Percentiles rank a stretch among this genome's conserved stretches.
Conservation (phyloP, 2,888 invertebrate species). For the Xiphydria camelus region DNA sequence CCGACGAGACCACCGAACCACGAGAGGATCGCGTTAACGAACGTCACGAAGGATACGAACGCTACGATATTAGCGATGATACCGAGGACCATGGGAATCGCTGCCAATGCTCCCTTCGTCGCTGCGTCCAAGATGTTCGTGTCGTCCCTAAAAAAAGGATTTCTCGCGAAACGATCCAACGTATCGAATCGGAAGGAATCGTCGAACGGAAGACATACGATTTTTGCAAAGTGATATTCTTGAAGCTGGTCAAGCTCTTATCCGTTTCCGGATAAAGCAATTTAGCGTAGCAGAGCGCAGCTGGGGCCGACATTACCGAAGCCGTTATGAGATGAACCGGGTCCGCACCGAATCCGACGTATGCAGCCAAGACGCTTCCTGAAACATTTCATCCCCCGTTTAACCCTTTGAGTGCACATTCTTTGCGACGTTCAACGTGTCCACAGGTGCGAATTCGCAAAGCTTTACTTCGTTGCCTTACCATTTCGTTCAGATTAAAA, state of each 20-base stretch:
- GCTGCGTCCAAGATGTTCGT: slow-evolving; percentile 89
- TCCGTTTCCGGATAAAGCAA: slow-evolving; percentile 91
- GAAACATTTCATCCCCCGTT: too few species aligned
- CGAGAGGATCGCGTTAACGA: slow-evolving; percentile 77
- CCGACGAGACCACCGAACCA: slow-evolving; percentile 85
- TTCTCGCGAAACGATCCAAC: too few species aligned
- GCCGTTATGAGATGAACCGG: slow-evolving; percentile 89
- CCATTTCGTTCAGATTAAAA: too few species aligned
- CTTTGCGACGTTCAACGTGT: neutral
- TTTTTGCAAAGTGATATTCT: slow-evolving; percentile 73
- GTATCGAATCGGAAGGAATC: too few species aligned
- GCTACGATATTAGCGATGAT: slow-evolving; percentile 92
- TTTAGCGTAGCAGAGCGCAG: slow-evolving; percentile 87
- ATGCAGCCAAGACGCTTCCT: slow-evolving; percentile 89
- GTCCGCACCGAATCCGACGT: slow-evolving; percentile 86
- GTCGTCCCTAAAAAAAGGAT: slow-evolving; percentile 67
- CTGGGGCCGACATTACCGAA: slow-evolving; percentile 95
- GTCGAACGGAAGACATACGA: slow-evolving; percentile 71
- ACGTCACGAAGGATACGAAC: slow-evolving; percentile 84
- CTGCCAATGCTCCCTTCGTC: slow-evolving; percentile 82
- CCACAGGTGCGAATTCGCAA: neutral
- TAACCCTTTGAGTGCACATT: too few species aligned
- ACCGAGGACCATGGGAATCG: slow-evolving; percentile 79
- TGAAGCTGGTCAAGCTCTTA: slow-evolving; percentile 73
- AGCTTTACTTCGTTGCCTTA: too few species aligned